A percentile compares a stretch with the other conserved stretches of the same genome.
These are phyloP conservation scores for Chrysopilus asiliformis DNA, from an alignment of 2,888 invertebrate genomes.

Conservation along the genomic window DNA sequence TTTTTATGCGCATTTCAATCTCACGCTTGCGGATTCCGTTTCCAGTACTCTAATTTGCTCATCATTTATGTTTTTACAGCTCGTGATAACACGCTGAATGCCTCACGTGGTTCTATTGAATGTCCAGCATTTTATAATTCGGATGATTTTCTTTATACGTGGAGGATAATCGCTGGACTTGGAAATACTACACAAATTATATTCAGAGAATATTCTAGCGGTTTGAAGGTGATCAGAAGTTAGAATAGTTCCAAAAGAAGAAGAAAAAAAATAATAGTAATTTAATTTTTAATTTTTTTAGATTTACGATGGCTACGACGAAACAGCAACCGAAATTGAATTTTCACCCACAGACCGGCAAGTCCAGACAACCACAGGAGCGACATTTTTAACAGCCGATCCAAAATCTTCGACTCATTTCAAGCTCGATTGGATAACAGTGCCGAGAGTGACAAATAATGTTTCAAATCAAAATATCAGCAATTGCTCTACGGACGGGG, in stretches of 20 bases:
- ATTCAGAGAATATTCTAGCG: slow-evolving; percentile 25
- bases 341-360: slow-evolving; percentile 21
- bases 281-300: slow-evolving; percentile 27
- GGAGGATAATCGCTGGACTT: slow-evolving; percentile 25
- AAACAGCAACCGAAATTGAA: slow-evolving; percentile 38
- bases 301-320: slow-evolving; percentile 66
- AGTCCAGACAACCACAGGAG: slow-evolving; percentile 49
- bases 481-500: slow-evolving; percentile 19
- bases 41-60: no score
- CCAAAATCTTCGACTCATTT: slow-evolving; percentile 24
- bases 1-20: no score
- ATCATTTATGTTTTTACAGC: no score
- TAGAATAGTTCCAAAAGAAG: no score
- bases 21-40: no score
- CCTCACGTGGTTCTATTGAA: no score
- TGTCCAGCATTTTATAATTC: no score
- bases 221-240: slow-evolving; percentile 21
- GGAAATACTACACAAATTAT: slow-evolving; percentile 18
- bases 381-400: slow-evolving; percentile 39
- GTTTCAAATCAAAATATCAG: slow-evolving; percentile 19
- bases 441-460: slow-evolving; percentile 19
- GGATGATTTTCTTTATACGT: slow-evolving; percentile 20
- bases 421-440: slow-evolving; percentile 23
- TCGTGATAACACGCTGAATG: no score
- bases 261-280: no score